Conservation (phyloP, 2,888 invertebrate species). For the Pogonocherus hispidulus region DNA sequence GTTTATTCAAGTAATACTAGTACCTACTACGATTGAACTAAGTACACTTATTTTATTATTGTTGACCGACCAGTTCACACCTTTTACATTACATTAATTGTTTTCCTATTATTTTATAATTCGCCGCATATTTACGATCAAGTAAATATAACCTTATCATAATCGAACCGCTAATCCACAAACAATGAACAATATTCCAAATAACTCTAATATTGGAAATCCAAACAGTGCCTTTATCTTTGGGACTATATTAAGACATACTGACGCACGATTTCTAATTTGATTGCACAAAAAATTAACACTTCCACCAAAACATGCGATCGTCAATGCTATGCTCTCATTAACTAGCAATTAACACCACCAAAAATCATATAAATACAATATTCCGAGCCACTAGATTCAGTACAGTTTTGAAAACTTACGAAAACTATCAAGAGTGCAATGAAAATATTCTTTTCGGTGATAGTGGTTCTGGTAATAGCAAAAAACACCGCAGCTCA, state of each 20-base stretch:
- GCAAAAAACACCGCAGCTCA: constrained; percentile 25
- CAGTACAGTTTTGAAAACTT: constrained; percentile 19
- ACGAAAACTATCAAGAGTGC: constrained; percentile 33
- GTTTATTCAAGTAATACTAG: background rate
- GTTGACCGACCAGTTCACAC: background rate
- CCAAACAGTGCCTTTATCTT: constrained; percentile 30
- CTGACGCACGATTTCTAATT: constrained; percentile 40
- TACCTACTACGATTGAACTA: background rate
- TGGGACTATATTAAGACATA: constrained; percentile 34
- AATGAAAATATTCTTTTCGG: constrained; percentile 39
- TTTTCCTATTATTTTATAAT: constrained; percentile 13
- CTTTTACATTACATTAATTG: background rate
- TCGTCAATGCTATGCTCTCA: constrained; percentile 38
- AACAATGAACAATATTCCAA: constrained; percentile 27
- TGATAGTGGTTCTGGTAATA: constrained; percentile 35
- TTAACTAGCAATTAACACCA: constrained; percentile 39
- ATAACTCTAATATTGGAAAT: constrained; percentile 12
- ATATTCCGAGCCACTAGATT: background rate
- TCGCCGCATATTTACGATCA: background rate
- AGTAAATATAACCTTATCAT: constrained; percentile 15
- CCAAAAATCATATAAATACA: constrained; percentile 34
- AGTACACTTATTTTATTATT: background rate
- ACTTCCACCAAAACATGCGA: constrained; percentile 1
- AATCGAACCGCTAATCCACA: constrained; percentile 5
- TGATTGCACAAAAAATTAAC: constrained; percentile 37